A percentile compares a stretch with the other conserved stretches of the same genome.
Evolutionary conservation across 2,888 invertebrate species (phyloP).

Genomic region (Sesamia inferens): DNA sequence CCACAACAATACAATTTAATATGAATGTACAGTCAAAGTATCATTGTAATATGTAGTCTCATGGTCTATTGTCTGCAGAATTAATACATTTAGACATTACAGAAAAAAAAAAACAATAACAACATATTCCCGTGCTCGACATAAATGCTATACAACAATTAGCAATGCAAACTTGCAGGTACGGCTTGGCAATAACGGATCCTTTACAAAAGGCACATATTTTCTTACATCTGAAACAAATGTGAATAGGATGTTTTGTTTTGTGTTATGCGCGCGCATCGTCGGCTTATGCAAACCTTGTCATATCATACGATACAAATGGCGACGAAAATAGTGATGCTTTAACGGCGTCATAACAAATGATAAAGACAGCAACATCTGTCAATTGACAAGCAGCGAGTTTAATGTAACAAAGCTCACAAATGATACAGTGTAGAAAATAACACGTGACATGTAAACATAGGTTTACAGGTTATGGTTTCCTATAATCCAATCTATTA

Average conservation of each 20-base stretch:
- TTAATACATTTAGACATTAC: constrained; percentile 14
- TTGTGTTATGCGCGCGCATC: constrained; percentile 4
- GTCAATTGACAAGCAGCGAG: constrained; percentile 19
- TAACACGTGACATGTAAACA: too few relatives aligned
- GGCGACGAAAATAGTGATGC: constrained; percentile 15
- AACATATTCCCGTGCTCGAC: neutral
- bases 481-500: constrained; percentile 1
- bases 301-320: constrained; percentile 31
- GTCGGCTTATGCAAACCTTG: constrained; percentile 22
- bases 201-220: constrained; percentile 6
- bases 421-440: too few relatives aligned
- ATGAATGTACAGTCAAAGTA: neutral
- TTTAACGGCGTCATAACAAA: constrained; percentile 27
- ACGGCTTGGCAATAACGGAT: neutral
- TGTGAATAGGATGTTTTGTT: constrained; percentile 22
- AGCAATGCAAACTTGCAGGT: neutral
- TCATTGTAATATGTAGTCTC: constrained; percentile 1
- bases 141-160: neutral
- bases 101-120: neutral
- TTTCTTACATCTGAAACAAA: constrained; percentile 17
- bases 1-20: constrained; percentile 36
- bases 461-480: neutral
- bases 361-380: constrained; percentile 11
- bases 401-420: constrained; percentile 13
- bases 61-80: constrained; percentile 22